Percentiles rank a stretch among this genome's conserved stretches.
Conservation (phyloP, 2,888 invertebrate genomes). For the Tipula vernalis region DNA sequence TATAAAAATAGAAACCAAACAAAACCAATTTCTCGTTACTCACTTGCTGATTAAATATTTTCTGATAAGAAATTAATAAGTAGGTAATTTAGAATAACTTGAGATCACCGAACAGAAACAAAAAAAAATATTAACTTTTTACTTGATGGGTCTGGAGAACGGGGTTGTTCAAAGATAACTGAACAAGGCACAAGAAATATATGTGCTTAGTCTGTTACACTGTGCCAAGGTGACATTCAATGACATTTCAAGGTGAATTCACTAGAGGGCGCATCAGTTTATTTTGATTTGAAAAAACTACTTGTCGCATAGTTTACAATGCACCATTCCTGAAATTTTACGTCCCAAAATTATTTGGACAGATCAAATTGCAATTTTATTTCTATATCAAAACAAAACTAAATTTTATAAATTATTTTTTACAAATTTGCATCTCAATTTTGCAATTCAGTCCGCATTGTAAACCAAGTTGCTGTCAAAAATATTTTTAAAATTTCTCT, state of each 20-base stretch:
- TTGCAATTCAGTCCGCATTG: neutral
- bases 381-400: neutral
- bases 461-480: neutral
- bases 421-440: neutral
- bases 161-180: neutral
- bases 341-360: neutral
- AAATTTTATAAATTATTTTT: neutral
- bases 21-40: neutral
- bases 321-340: neutral
- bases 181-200: neutral
- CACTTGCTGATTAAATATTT: neutral
- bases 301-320: neutral
- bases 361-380: neutral
- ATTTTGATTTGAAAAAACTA: neutral
- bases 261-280: constrained; percentile 7
- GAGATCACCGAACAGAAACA: neutral
- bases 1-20: neutral
- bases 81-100: neutral
- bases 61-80: neutral
- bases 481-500: neutral
- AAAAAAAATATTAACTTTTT: neutral
- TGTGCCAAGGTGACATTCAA: constrained; percentile 28
- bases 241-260: constrained; percentile 37
- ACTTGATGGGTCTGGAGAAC: neutral
- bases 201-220: neutral